Evolutionary conservation across 2,888 invertebrate genomes (phyloP), one percentile per base, ranked within the genome.

Genomic region (Brenthis daphne): DNA sequence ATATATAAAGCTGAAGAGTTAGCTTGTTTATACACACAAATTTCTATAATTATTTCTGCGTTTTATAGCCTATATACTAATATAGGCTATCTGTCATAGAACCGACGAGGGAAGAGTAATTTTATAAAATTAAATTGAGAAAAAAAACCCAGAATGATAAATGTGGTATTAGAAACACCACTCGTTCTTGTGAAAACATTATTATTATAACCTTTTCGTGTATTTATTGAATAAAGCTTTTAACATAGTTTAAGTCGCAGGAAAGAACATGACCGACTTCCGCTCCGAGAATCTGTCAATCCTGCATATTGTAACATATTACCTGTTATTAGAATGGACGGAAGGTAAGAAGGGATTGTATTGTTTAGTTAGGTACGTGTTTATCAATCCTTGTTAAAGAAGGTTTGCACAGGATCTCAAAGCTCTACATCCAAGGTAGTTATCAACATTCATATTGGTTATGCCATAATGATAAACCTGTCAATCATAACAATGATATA

Each of bases 361-460:
- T 63, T 69, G 65, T 69, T 69, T 69, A 66, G 48, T 69, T 69
- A 66, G 69, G 65, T 20, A 56, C 64, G 29, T 55, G 60, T 64
- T 72, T 69, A 67, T 43, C 51, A 43, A 50, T 67, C 24, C 63
- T 67, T 57, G 69, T 69, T 72, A 69, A 69, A 61, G 61, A 61
- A 61, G 61, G 57, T 57, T 69, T 61, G 33, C 56, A 47, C 16
- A 69, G 61, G 61, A 37, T 29, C 47, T 61, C 29, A 47, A 16
- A 56, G 56, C 57, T 47, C 56, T 57, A 12, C 20, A 53, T 33
- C 55, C 16, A 29, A 53, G 20, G 47, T 54, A 47, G 57, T 47
- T 29, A 61, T 57, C 58, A 54, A 11, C 8, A 47, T 37, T 13
- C 24, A 24, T 63, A 63, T 47, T 63, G 24, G 14, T 2, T 6